Base-by-base conservation (phyloP, 1,140 invertebrate species). In the Cydia amplana region DNA sequence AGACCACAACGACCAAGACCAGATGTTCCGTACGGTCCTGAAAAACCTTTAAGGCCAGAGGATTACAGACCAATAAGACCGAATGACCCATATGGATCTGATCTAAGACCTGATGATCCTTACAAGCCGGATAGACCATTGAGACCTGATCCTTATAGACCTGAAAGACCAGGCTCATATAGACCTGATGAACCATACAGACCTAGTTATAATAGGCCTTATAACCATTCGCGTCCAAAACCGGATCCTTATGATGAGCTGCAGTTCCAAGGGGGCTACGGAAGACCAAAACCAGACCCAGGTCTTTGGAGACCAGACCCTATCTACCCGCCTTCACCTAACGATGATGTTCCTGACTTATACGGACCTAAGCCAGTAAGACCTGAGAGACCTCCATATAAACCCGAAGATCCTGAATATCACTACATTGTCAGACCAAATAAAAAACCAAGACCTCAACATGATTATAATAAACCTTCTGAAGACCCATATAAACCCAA, bases 371-470 rank as follows among this genome's bases (percentile, higher is more conserved):
- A 77, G 70, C 82, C 85, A 9, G n/a, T 60, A 5, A 83, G 79
- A 49, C 83, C 81, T 55, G 46, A 78, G 25, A 75, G 79, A 80
- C 32, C 51, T 51, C 72, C 76, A 40, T 80, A 82, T 51, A 55
- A 72, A 23, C 80, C 86, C 73, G 84, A 90, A 64, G 79, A 77
- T 55, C 89, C 88, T 7, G 78, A 88, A 40, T 90, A 90, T 70
- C 79, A 86, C 23, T 92, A 91, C 72, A 85, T 90, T 55, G 82
- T 84, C 2, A 83, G 91, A 73, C 91, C 91, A 10, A 88, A 83
- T 74, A 83, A 83, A 65, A 91, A 83, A 77, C 91, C 89, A 4
- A 81, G 74, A 75, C 83, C 81, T 5, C 76, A 85, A 40, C 82
- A 86, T 70, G 43, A 74, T 20, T 70, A 70, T 7, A 60, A 74